Conservation (phyloP, 2,797 vertebrate genomes). For the Lateolabrax maculatus region DNA sequence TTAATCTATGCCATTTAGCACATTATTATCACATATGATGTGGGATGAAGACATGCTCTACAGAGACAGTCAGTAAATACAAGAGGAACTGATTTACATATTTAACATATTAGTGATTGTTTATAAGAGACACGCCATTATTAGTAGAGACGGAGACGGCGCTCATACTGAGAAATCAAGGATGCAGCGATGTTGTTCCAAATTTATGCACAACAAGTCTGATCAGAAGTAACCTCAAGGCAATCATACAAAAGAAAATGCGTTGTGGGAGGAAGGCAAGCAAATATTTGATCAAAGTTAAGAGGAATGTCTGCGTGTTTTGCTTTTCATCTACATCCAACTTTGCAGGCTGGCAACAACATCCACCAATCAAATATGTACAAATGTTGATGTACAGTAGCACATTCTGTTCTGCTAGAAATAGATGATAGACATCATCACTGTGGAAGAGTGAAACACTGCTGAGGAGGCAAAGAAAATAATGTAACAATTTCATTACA, state of each 20-base stretch:
- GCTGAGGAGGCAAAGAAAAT: constrained; percentile 34
- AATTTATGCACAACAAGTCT: constrained; percentile 72
- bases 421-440: constrained; percentile 34
- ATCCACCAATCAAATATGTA: constrained; percentile 51
- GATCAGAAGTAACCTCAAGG: constrained; percentile 71
- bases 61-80: constrained; percentile 29
- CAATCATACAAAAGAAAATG: constrained; percentile 63
- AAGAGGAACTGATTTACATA: constrained; percentile 62
- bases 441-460: constrained; percentile 17
- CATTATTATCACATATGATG: constrained; percentile 44
- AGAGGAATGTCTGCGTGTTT: constrained; percentile 32
- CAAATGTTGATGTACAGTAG: constrained; percentile 36
- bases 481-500: constrained; percentile 36
- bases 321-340: constrained; percentile 56
- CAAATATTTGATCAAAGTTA: constrained; percentile 77
- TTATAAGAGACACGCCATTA: constrained; percentile 49
- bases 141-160: constrained; percentile 55
- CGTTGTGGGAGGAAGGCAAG: constrained; percentile 51
- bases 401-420: constrained; percentile 33
- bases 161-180: constrained; percentile 66
- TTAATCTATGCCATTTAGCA: constrained; percentile 50
- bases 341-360: constrained; percentile 52
- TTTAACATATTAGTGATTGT: constrained; percentile 64
- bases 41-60: constrained; percentile 42
- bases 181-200: constrained; percentile 46